phyloP scores from a whole-genome alignment of 2,888 invertebrate genomes.

The Conus canariensis region DNA sequence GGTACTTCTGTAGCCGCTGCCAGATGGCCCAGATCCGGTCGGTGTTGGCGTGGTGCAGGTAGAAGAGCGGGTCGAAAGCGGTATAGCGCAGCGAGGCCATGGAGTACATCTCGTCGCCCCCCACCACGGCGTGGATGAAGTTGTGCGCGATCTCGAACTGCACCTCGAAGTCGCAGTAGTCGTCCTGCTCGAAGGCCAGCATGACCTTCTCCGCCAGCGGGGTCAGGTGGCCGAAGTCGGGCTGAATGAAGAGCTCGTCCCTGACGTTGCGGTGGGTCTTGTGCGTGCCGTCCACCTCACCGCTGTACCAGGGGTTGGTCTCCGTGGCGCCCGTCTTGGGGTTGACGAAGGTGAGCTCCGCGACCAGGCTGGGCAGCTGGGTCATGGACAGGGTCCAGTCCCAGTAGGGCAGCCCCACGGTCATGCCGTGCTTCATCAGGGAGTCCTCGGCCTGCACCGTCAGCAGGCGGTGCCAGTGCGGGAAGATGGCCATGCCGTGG shows the following conservation, averaged over 20 bases:
- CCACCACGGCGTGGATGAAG: constrained; percentile 55
- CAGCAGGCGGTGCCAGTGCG: constrained; percentile 57
- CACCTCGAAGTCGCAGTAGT: constrained; percentile 55
- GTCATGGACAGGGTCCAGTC: constrained; percentile 52
- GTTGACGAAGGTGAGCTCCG: constrained; percentile 46
- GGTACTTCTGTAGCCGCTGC: constrained; percentile 54
- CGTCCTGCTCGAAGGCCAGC: constrained; percentile 53
- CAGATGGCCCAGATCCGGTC: constrained; percentile 57
- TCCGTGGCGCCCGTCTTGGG: constrained; percentile 39
- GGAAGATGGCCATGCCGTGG: constrained; percentile 56
- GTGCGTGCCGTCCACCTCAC: constrained; percentile 4
- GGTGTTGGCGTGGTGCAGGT: constrained; percentile 55
- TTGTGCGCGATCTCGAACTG: constrained; percentile 55
- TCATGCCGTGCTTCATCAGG: constrained; percentile 36
- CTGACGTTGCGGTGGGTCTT: constrained; percentile 39
- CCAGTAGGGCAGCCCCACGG: constrained; percentile 55
- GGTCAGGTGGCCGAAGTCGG: constrained; percentile 52
- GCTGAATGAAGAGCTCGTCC: constrained; percentile 47
- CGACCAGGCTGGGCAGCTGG: constrained; percentile 47
- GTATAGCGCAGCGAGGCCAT: constrained; percentile 55
- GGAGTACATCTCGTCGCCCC: constrained; percentile 51
- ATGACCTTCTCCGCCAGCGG: constrained; percentile 49
- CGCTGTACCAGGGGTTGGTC: constrained; percentile 50
- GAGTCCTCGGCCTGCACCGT: constrained; percentile 48
- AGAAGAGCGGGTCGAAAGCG: constrained; percentile 57